Conservation (phyloP, 2,113 vertebrate species). For the Sinocyclocheilus grahami region DNA sequence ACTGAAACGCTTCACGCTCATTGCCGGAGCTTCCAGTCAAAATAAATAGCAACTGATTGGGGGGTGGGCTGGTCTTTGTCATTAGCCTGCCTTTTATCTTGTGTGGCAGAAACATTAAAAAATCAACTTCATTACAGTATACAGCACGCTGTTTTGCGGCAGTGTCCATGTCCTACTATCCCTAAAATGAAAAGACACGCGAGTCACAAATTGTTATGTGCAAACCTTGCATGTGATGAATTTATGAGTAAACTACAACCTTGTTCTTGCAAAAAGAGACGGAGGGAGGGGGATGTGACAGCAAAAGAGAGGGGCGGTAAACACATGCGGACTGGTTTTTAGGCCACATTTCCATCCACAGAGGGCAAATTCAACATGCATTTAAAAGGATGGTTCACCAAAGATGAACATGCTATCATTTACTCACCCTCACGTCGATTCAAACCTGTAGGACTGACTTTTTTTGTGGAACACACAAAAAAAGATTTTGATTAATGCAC, state of each 20-base stretch:
- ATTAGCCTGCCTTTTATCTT: conserved; percentile 48
- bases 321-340: background rate
- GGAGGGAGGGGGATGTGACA: background rate
- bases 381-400: conserved; percentile 7
- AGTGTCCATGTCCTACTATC: conserved; percentile 41
- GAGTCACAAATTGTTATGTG: conserved; percentile 52
- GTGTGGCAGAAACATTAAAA: conserved; percentile 58
- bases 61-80: conserved; percentile 18
- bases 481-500: background rate
- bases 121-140: conserved; percentile 56
- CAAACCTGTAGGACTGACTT: background rate
- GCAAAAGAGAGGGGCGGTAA: background rate
- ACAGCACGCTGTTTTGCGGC: conserved; percentile 36
- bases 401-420: background rate
- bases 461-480: background rate
- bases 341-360: conserved; percentile 28
- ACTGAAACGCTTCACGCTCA: background rate
- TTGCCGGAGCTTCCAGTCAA: conserved; percentile 10
- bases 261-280: background rate
- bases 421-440: background rate
- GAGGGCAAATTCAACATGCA: conserved; percentile 38
- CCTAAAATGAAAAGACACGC: conserved; percentile 51
- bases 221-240: conserved; percentile 22
- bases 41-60: conserved; percentile 43
- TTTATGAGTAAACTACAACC: conserved; percentile 51